Percentiles rank a stretch among this genome's conserved stretches.
phyloP scores from a whole-genome alignment of 2,888 invertebrate genomes.

The Andrena camellia region DNA sequence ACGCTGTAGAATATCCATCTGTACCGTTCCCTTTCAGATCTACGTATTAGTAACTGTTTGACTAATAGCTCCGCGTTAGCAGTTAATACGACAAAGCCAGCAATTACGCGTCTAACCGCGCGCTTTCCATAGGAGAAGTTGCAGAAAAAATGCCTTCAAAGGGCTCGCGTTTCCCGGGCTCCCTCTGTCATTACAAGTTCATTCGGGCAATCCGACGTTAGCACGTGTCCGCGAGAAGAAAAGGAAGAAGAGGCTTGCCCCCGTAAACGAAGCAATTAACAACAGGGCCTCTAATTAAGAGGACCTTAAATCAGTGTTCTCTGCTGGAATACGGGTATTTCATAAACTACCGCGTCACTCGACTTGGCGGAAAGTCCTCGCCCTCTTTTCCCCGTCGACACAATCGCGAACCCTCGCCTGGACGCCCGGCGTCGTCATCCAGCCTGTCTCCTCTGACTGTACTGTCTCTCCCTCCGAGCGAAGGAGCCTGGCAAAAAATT shows the following conservation, averaged over 20 bases:
- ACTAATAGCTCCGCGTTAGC: slow-evolving; percentile 3
- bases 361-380: slow-evolving; percentile 37
- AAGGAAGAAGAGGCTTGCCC: not conserved
- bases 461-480: not conserved
- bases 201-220: not conserved
- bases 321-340: slow-evolving; percentile 35
- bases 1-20: not conserved
- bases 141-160: slow-evolving; percentile 16
- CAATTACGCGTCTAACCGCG: slow-evolving; percentile 2
- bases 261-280: slow-evolving; percentile 42
- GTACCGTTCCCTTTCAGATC: not conserved
- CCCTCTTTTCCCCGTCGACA: slow-evolving; percentile 7
- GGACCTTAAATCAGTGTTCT: slow-evolving; percentile 20
- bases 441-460: slow-evolving; percentile 6
- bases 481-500: slow-evolving; percentile 50
- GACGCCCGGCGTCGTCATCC: slow-evolving; percentile 25
- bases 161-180: not conserved
- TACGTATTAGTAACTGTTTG: not conserved
- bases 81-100: not conserved
- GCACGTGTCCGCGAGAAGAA: not conserved
- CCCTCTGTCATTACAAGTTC: not conserved
- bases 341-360: slow-evolving; percentile 48
- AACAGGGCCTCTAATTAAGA: slow-evolving; percentile 42
- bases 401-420: slow-evolving; percentile 36
- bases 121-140: not conserved